Evolutionary conservation across 2,113 vertebrate species (phyloP), one percentile per base, ranked within the genome.

Genomic region (Neofelis nebulosa): DNA sequence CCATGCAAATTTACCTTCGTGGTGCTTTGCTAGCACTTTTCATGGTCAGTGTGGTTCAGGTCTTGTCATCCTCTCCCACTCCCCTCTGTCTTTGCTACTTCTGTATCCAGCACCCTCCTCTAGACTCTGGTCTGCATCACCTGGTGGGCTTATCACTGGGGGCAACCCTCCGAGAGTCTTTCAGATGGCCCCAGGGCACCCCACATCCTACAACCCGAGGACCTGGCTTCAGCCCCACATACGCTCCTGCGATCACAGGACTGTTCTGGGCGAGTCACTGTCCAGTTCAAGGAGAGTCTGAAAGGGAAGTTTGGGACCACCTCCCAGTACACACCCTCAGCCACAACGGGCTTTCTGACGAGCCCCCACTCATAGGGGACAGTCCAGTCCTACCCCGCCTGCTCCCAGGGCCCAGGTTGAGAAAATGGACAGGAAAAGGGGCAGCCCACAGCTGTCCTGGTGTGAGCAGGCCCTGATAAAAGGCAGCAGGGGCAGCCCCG

Each of bases 1-100:
- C 14, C 6, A 15, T 3, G 0, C 0, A 5, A 9, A 4, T 33
- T 8, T 1, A 4, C 71, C 66, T 86, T 29, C 3, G 0, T 0
- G 7, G 29, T 9, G 23, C 33, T 68, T 48, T 31, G 21, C 18
- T 16, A 78, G 71, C 50, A 31, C 55, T 57, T 81, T 45, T 9
- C 48, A 23, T n/a, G 7, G 9, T 52, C 25, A 52, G 38, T 74
- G 2, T n/a, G 13, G 16, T 29, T 41, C 12, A 2, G 25, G 31
- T 52, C 55, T 21, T 38, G 61, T 31, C 14, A 3, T 14, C 57
- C 18, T 19, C n/a, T 73, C 45, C 18, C 3, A 16, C 55, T 33
- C n/a, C 63, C 11, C 21, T 12, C 79, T 48, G n/a, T 61, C 33
- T 95, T 65, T 52, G 0, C 4, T 14, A 84, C 25, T 41, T 66